Conservation (phyloP, 2,797 vertebrate species). For the Anguilla anguilla region DNA sequence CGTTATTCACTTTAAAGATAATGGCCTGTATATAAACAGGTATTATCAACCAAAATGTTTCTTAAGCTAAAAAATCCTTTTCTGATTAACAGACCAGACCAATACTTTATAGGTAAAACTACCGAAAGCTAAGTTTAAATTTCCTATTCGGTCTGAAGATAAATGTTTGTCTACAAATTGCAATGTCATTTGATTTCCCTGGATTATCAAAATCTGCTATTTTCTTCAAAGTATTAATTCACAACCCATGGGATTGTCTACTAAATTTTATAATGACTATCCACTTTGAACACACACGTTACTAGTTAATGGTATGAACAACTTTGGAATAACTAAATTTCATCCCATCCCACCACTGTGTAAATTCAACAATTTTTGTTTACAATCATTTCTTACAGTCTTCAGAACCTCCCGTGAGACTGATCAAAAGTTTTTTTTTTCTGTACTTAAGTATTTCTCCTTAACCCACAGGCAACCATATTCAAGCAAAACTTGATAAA, state of each 20-base stretch:
- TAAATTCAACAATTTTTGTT: not conserved
- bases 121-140: no score
- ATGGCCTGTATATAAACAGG: not conserved
- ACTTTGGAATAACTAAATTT: not conserved
- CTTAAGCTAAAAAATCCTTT: not conserved
- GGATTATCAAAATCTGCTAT: not conserved
- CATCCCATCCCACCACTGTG: not conserved
- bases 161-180: not conserved
- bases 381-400: not conserved
- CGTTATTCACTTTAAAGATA: not conserved
- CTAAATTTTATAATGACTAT: not conserved
- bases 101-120: not conserved
- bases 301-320: not conserved
- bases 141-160: no score
- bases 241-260: not conserved
- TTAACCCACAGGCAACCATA: not conserved
- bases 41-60: not conserved
- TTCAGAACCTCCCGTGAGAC: not conserved
- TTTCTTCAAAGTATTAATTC: not conserved
- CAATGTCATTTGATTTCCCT: not conserved
- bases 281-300: not conserved
- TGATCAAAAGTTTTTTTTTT: not conserved
- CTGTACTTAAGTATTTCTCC: not conserved
- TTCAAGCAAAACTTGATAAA: not conserved
- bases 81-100: not conserved